Evolutionary conservation across 2,888 invertebrate genomes (phyloP).

Genomic region (Andrena minutula): DNA sequence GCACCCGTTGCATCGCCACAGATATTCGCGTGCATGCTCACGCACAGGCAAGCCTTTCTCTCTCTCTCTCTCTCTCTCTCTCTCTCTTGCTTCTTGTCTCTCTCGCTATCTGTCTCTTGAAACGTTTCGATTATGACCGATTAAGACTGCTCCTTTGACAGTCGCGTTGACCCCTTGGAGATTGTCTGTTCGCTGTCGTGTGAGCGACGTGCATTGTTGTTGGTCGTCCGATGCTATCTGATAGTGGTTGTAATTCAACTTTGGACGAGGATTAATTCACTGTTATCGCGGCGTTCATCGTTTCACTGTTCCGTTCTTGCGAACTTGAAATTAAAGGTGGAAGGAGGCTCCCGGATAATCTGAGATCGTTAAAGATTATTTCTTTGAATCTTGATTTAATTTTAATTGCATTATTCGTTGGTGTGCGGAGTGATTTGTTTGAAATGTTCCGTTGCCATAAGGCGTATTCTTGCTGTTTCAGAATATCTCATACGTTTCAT

Average conservation of each 20-base stretch:
- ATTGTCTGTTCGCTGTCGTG: conserved; percentile 17
- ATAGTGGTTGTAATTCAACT: not conserved
- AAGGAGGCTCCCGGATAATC: conserved; percentile 4
- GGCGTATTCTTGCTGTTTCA: no score
- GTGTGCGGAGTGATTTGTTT: not conserved
- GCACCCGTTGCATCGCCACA: conserved; percentile 28
- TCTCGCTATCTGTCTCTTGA: not conserved
- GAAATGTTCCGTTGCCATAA: not conserved
- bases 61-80: not conserved
- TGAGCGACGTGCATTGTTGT: not conserved
- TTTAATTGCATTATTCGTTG: not conserved
- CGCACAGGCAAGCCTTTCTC: not conserved
- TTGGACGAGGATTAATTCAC: conserved; percentile 4
- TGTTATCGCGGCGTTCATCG: not conserved
- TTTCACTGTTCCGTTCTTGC: not conserved
- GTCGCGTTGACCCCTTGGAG: conserved; percentile 16
- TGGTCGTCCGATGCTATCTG: not conserved
- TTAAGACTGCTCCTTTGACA: conserved; percentile 32
- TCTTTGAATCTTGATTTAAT: not conserved
- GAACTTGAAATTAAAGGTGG: not conserved
- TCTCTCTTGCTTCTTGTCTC: not conserved
- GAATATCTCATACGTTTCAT: no score
- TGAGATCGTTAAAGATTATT: conserved; percentile 28
- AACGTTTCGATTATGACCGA: conserved; percentile 44
- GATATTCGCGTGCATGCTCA: conserved; percentile 21